Evolutionary conservation across 2,113 vertebrate genomes (phyloP).

Genomic region (Scolopax mira): DNA sequence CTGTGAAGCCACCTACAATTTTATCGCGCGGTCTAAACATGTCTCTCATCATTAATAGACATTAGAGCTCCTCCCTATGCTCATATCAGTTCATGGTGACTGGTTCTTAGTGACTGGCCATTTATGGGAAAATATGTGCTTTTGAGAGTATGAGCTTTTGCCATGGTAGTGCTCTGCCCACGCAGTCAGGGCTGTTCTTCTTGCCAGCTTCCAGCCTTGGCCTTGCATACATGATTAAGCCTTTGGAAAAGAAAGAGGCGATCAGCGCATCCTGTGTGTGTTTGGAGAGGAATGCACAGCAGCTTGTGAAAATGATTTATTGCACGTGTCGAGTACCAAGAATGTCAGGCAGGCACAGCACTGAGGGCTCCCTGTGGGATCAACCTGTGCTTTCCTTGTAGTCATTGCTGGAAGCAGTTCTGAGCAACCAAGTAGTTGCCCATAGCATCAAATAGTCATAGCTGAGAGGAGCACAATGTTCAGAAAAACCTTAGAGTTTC

Average conservation of each 20-base stretch:
- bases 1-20: not conserved
- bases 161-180: not conserved
- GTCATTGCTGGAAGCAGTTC: not conserved
- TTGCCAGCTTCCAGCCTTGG: not conserved
- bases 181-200: not conserved
- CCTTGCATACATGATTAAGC: not conserved
- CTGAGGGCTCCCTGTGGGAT: not conserved
- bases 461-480: not conserved
- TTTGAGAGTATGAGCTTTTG: not conserved
- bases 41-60: not conserved
- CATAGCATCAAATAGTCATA: not conserved
- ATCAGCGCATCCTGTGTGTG: not conserved
- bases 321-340: not conserved
- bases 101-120: slow-evolving; percentile 18
- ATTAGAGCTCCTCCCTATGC: not conserved
- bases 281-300: not conserved
- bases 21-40: not conserved
- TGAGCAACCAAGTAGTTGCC: not conserved
- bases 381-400: not conserved
- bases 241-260: not conserved
- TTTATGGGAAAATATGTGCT: slow-evolving; percentile 65
- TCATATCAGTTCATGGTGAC: not conserved
- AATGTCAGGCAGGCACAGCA: not conserved
- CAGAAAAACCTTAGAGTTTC: not conserved
- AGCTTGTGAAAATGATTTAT: not conserved